Evolutionary conservation across 1,140 invertebrate genomes (phyloP).

Genomic region (Cyphomyrmex costatus): DNA sequence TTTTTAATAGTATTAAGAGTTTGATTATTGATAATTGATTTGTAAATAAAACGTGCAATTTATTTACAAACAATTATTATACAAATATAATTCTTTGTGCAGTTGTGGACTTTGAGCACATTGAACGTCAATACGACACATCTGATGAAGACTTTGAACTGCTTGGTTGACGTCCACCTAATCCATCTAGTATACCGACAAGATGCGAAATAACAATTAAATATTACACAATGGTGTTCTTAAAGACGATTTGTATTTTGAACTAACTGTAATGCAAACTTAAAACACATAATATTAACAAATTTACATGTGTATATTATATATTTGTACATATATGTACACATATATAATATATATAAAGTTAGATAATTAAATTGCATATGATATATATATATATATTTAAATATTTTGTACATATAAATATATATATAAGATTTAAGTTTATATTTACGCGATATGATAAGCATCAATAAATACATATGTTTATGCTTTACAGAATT

Average conservation of each 20-base stretch:
- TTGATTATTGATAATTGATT: background rate
- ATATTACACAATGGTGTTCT: slow-evolving; percentile 37
- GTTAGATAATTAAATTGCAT: background rate
- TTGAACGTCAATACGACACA: slow-evolving; percentile 85
- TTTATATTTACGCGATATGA: slow-evolving; percentile 3
- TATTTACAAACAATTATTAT: slow-evolving; percentile 9
- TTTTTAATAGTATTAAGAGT: background rate
- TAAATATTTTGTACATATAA: slow-evolving; percentile 21
- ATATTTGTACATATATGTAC: background rate
- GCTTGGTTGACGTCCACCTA: slow-evolving; percentile 84
- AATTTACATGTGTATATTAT: background rate
- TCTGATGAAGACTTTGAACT: slow-evolving; percentile 89
- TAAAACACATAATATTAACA: background rate
- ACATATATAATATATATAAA: background rate
- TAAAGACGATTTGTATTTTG: slow-evolving; percentile 45
- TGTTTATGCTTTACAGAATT: slow-evolving; percentile 1
- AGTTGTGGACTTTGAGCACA: slow-evolving; percentile 83
- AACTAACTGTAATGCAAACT: background rate
- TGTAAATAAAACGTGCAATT: background rate
- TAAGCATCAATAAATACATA: background rate
- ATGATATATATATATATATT: slow-evolving; percentile 7
- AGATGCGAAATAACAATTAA: slow-evolving; percentile 30
- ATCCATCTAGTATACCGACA: slow-evolving; percentile 8
- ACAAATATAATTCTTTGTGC: slow-evolving; percentile 62
- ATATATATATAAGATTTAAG: background rate